These are phyloP conservation scores for Hylomyscus alleni DNA, from an alignment of 2,797 vertebrate species.

Conservation along the genomic window DNA sequence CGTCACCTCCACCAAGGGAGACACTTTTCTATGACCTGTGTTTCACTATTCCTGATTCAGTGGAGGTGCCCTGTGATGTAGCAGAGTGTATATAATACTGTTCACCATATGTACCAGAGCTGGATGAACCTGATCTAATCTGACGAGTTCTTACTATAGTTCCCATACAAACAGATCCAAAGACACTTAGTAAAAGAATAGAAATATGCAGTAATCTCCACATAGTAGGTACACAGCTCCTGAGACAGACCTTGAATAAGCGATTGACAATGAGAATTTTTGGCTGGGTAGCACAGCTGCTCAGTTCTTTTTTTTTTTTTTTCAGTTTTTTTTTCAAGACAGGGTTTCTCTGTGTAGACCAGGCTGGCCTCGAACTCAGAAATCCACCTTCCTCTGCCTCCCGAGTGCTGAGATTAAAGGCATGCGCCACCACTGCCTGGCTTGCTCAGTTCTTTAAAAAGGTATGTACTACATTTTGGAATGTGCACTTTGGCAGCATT, in stretches of 20 bases:
- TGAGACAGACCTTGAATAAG: not conserved
- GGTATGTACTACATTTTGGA: not conserved
- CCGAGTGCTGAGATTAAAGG: too few relatives aligned
- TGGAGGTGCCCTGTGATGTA: not conserved
- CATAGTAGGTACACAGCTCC: not conserved
- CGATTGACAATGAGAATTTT: not conserved
- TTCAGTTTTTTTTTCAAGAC: too few relatives aligned
- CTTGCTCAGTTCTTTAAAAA: not conserved
- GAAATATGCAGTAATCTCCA: not conserved
- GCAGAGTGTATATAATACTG: not conserved
- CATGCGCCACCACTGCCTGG: too few relatives aligned
- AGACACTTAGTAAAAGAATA: conserved; percentile 39
- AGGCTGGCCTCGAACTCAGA: too few relatives aligned
- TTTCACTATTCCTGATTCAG: not conserved
- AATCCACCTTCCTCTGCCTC: too few relatives aligned
- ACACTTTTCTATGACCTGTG: not conserved
- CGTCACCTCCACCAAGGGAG: not conserved
- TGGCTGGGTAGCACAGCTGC: not conserved
- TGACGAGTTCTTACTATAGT: conserved; percentile 24
- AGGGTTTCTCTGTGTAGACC: too few relatives aligned
- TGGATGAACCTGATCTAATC: not conserved
- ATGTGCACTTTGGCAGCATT: not conserved
- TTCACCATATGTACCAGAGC: not conserved
- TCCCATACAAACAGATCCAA: not conserved
- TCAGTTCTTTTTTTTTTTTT: not conserved